Conservation (phyloP, 2,888 invertebrate genomes). For the Cepaea hortensis region DNA sequence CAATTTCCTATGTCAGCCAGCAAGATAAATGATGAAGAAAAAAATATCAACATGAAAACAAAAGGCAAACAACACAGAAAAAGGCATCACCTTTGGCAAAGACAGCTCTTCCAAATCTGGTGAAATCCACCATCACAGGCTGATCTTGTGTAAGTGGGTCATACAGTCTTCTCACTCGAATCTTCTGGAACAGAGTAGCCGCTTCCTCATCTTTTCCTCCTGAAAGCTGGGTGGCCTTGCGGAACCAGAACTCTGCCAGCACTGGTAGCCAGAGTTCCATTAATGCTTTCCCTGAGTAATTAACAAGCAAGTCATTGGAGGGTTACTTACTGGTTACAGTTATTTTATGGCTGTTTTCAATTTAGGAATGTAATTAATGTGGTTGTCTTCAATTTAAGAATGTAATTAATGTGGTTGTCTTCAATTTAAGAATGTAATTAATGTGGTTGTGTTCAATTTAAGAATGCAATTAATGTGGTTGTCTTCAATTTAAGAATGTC, state of each 20-base stretch:
- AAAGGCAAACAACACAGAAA: background rate
- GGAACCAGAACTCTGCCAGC: constrained; percentile 69
- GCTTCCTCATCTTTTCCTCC: constrained; percentile 61
- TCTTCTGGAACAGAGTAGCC: constrained; percentile 66
- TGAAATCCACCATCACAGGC: constrained; percentile 66
- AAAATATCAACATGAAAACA: no score
- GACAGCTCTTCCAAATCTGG: constrained; percentile 85
- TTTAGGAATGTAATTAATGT: no score
- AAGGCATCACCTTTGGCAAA: constrained; percentile 81
- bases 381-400: no score
- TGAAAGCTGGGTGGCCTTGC: constrained; percentile 63
- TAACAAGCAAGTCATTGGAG: background rate
- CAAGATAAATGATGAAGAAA: no score
- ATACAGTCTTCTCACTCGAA: constrained; percentile 67
- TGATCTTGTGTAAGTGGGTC: constrained; percentile 63
- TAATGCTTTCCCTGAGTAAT: constrained; percentile 61
- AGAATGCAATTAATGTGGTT: no score
- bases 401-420: no score
- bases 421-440: no score
- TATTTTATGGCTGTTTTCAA: no score
- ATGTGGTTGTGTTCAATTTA: no score
- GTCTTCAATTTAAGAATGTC: no score
- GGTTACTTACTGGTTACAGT: no score
- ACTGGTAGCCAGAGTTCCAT: constrained; percentile 63
- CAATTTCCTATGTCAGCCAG: no score